Evolutionary conservation across 1,140 invertebrate species (phyloP), one percentile per base, ranked within the genome.

Genomic region (Ceratina japonica): DNA sequence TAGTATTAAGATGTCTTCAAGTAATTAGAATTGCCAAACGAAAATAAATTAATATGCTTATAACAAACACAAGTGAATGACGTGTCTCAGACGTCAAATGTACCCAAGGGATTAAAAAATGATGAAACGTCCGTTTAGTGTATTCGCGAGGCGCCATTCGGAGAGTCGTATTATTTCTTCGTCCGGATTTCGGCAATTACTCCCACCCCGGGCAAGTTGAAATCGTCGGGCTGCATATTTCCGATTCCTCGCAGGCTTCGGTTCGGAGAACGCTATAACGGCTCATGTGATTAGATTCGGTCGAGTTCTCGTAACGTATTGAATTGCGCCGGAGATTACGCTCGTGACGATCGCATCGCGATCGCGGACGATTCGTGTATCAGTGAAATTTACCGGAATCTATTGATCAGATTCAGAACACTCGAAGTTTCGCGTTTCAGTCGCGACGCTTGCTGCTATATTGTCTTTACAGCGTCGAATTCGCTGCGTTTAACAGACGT

Each of bases 181-280:
- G 13, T 68, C 66, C 69, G 66, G 70, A 78, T 80, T 75, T 49
- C 56, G 20, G 31, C 59, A 54, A 63, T 58, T 62, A 54, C 62
- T 79, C 56, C 22, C 54, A 59, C 16, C 20, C 24, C 37, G 37
- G 61, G 61, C 22, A 51, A 64, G 69, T 73, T 73, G 16, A 79
- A 54, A 73, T 73, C 70, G 61, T 16, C 10, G n/a, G 59, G 66
- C 44, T 68, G 68, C 77, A 83, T 84, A 84, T 84, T 84, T 76
- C 72, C 72, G 70, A 84, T 80, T 83, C 77, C 77, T 83, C 37
- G 82, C 62, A 65, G 58, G 77, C 77, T 77, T 83, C n/a, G n/a
- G n/a, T n/a, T n/a, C 51, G 20, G 7, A 62, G 59, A 58, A n/a
- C 75, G 49, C n/a, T 80, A 64, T 71, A 83, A 84, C 73, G 64